A percentile compares a stretch with the other conserved stretches of the same genome.
Evolutionary conservation across 2,888 invertebrate species (phyloP).

Genomic region (Cosmia pyralina): DNA sequence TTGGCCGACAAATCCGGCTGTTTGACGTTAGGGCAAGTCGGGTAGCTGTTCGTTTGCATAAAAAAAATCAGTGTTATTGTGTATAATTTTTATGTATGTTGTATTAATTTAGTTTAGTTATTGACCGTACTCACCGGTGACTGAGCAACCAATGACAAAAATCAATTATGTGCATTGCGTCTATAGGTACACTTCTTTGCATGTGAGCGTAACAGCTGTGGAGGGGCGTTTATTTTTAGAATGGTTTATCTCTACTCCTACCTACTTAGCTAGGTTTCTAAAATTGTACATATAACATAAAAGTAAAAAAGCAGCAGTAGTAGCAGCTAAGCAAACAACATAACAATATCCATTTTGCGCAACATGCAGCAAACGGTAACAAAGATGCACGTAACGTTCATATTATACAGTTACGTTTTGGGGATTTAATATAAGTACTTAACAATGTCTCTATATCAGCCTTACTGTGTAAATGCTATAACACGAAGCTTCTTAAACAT

Average conservation of each 20-base stretch:
- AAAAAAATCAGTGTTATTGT: no score
- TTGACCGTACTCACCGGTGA: no score
- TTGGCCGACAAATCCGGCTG: no score
- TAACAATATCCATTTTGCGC: slow-evolving; percentile 15
- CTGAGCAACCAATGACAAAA: no score
- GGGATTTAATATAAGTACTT: neutral
- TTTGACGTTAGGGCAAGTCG: no score
- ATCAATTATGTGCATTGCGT: no score
- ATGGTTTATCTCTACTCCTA: neutral
- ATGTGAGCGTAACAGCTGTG: no score
- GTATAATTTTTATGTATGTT: no score
- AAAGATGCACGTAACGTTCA: neutral
- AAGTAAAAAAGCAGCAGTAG: slow-evolving; percentile 5
- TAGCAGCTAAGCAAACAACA: slow-evolving; percentile 15
- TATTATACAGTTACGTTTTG: neutral
- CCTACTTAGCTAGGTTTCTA: neutral
- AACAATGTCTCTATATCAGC: slow-evolving; percentile 31
- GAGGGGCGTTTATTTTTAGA: no score
- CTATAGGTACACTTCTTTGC: no score
- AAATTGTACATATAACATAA: slow-evolving; percentile 12
- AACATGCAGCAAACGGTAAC: slow-evolving; percentile 14
- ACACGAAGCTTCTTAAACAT: slow-evolving; percentile 3
- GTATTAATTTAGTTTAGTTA: no score
- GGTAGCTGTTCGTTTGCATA: no score
- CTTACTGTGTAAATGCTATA: slow-evolving; percentile 51